phyloP scores from a whole-genome alignment of 2,797 vertebrate genomes.

The Arnoldichthys spilopterus region DNA sequence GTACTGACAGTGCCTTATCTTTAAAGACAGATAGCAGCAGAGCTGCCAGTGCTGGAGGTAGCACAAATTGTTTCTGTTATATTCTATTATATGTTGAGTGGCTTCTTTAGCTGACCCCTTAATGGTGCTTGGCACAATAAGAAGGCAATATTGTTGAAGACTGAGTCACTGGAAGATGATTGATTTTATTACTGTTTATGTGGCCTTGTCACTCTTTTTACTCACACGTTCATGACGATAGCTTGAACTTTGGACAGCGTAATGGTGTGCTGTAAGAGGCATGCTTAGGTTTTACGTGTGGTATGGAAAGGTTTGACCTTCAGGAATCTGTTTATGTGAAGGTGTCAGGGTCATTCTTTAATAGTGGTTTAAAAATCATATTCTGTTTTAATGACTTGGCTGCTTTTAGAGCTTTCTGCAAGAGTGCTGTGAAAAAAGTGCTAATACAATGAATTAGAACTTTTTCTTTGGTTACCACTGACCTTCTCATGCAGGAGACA shows the following conservation, averaged over 20 bases:
- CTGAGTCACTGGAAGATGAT: background rate
- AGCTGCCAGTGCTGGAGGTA: background rate
- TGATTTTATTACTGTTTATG: conserved; percentile 3
- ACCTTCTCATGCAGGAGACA: too few relatives aligned
- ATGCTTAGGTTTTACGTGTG: background rate
- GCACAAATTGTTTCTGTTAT: background rate
- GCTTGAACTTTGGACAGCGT: conserved; percentile 12
- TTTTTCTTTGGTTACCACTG: too few relatives aligned
- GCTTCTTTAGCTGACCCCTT: background rate
- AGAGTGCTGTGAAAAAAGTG: background rate
- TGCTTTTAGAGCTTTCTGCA: background rate
- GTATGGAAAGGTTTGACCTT: background rate
- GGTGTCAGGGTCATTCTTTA: background rate
- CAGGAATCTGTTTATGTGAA: background rate
- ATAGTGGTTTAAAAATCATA: background rate
- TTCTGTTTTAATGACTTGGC: conserved; percentile 4
- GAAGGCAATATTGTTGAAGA: background rate
- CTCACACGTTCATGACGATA: background rate
- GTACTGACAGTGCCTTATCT: background rate
- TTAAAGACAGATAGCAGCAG: background rate
- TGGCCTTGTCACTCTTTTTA: background rate
- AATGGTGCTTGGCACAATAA: background rate
- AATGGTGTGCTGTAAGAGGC: background rate
- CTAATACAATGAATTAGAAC: background rate
- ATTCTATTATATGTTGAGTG: background rate